phyloP scores from a whole-genome alignment of 2,113 vertebrate genomes.

The Amphilophus citrinellus region DNA sequence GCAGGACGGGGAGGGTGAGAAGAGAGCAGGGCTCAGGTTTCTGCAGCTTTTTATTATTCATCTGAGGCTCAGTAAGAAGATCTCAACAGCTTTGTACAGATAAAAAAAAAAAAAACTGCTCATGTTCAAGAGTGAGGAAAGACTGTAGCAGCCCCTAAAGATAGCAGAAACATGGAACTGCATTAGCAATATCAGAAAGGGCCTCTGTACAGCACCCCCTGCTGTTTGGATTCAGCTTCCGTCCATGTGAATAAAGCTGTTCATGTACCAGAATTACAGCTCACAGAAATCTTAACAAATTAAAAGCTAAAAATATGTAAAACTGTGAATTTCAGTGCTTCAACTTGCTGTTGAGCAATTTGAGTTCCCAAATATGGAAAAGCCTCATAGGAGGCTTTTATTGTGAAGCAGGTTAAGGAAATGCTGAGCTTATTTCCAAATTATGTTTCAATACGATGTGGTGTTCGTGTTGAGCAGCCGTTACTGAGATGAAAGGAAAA shows the following conservation, averaged over 20 bases:
- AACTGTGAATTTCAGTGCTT: not conserved
- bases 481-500: not conserved
- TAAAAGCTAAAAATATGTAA: not conserved
- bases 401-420: too few species aligned
- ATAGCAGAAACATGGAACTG: not conserved
- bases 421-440: too few species aligned
- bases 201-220: not conserved
- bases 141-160: not conserved
- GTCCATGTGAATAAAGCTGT: too few species aligned
- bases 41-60: conserved; percentile 65
- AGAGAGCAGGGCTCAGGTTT: conserved; percentile 41
- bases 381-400: too few species aligned
- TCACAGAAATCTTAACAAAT: not conserved
- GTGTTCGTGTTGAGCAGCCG: not conserved
- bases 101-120: not conserved
- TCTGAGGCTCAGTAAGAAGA: conserved; percentile 48
- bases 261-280: not conserved
- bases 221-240: too few species aligned
- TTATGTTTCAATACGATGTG: not conserved
- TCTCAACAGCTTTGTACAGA: conserved; percentile 27
- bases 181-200: not conserved
- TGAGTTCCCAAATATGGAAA: too few species aligned
- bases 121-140: conserved; percentile 16
- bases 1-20: not conserved
- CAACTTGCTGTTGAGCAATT: too few species aligned